Base-by-base conservation (phyloP, 2,888 invertebrate genomes). In the Campopleginae sp. region DNA sequence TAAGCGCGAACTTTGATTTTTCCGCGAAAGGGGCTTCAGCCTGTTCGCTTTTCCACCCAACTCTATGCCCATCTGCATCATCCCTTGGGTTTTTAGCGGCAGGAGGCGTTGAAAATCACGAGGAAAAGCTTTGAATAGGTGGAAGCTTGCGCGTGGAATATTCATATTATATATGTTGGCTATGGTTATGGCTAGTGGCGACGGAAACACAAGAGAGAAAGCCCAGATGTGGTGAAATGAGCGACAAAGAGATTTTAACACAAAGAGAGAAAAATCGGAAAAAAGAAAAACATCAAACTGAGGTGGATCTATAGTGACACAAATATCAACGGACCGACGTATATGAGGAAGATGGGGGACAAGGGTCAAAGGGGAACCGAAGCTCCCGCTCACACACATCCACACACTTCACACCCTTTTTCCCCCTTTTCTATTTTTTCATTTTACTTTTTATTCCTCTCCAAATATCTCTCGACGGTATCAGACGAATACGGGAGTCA, bases 1-100 rank as follows among this genome's bases (percentile, higher is more conserved):
- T 78, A 78, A 77, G 75, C 78, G 81, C 82, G 82, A 85, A 85
- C 82, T 78, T 85, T 82, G 82, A 82, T 85, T 85, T 85, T 84
- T 76, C 78, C 65, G 27, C 63, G 27, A 27, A 58, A 58, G 58
- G 58, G 58, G 81, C 71, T 78, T 68, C 74, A 65, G 70, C 23
- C 65, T 23, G 63, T 48, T 48, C 63, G 10, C 31, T 48, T 71
- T 33, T 71, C 63, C 42, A 38, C 38, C 66, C 17, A 42, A 7
- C 63, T 58, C 48, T 51, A 23, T 61, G 33, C 38, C 68, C 66
- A 54, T 48, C 71, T 71, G 72, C 58, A 68, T 84, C 76, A 66
- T 72, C 61, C 72, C 77, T 51, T 51, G 84, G 65, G 65, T 75
- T 46, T 58, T 63, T 27, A 58, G 61, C 38, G 38, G 61, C n/a